Percentiles rank a stretch among this genome's conserved stretches.
Evolutionary conservation across 2,888 invertebrate genomes (phyloP).

Genomic region (Acronicta alni): DNA sequence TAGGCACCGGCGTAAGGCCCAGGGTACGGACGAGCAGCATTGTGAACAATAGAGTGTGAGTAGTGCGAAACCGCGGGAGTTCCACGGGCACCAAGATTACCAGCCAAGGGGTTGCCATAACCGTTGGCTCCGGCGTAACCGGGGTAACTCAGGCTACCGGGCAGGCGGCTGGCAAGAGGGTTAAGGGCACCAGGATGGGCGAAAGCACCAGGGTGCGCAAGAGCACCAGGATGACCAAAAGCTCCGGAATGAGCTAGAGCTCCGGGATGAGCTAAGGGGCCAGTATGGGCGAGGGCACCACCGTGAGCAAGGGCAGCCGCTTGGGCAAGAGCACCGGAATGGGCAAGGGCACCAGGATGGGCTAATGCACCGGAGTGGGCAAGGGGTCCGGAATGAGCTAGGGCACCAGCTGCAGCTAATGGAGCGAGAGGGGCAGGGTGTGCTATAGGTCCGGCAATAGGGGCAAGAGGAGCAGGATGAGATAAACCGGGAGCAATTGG

Average conservation of each 20-base stretch:
- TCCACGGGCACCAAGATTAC: constrained; percentile 44
- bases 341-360: constrained; percentile 1
- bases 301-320: constrained; percentile 8
- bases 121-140: constrained; percentile 33
- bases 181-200: constrained; percentile 8
- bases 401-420: constrained; percentile 19
- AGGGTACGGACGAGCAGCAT: constrained; percentile 49
- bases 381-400: constrained; percentile 22
- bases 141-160: constrained; percentile 21
- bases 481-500: constrained; percentile 40
- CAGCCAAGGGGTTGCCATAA: constrained; percentile 38
- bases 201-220: constrained; percentile 12
- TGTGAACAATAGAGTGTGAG: constrained; percentile 56
- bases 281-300: constrained; percentile 8
- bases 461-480: constrained; percentile 27
- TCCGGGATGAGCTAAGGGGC: constrained; percentile 12
- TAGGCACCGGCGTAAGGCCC: constrained; percentile 50
- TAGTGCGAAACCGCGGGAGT: constrained; percentile 54
- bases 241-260: constrained; percentile 15
- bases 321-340: constrained; percentile 16
- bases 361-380: constrained; percentile 14
- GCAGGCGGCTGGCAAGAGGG: constrained; percentile 8
- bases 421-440: constrained; percentile 35
- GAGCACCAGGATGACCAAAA: constrained; percentile 1
- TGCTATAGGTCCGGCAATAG: constrained; percentile 27